Conservation (phyloP, 2,888 invertebrate genomes). For the Macaria notata region DNA sequence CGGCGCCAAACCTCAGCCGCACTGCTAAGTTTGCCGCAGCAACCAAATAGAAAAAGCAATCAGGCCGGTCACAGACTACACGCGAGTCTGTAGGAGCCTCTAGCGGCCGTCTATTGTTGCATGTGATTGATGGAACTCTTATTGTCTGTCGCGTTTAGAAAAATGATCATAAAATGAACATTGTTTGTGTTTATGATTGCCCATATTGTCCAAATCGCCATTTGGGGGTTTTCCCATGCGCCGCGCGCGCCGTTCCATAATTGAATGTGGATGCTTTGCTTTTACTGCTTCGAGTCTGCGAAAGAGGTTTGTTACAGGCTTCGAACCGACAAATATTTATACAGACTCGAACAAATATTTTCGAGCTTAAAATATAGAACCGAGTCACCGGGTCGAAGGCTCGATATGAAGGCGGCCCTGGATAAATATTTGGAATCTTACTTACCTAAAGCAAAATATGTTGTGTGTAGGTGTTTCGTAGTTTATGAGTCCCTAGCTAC, state of each 20-base stretch:
- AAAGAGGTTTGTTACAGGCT: slow-evolving; percentile 5
- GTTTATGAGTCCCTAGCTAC: slow-evolving; percentile 18
- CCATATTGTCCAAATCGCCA: slow-evolving; percentile 55
- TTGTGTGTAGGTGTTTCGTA: slow-evolving; percentile 10
- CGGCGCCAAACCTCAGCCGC: slow-evolving; percentile 31
- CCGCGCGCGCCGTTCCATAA: slow-evolving; percentile 37
- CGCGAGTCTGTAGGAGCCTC: slow-evolving; percentile 35
- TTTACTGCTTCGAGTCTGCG: slow-evolving; percentile 11
- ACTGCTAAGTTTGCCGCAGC: slow-evolving; percentile 42
- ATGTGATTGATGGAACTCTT: slow-evolving; percentile 68
- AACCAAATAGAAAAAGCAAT: slow-evolving; percentile 58
- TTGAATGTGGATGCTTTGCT: slow-evolving; percentile 22
- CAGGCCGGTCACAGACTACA: slow-evolving; percentile 44
- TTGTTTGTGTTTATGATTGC: slow-evolving; percentile 66
- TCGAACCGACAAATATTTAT: slow-evolving; percentile 8
- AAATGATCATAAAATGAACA: slow-evolving; percentile 67
- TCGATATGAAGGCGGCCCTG: neutral
- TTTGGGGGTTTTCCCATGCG: slow-evolving; percentile 41
- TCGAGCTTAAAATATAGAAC: slow-evolving; percentile 1
- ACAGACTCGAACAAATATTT: slow-evolving; percentile 13
- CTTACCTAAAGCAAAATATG: slow-evolving; percentile 10
- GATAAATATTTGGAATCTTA: slow-evolving; percentile 13
- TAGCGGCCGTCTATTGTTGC: slow-evolving; percentile 68
- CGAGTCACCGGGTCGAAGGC: slow-evolving; percentile 1
- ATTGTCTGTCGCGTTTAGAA: slow-evolving; percentile 67